Evolutionary conservation across 1,140 invertebrate species (phyloP).

Genomic region (Neodiprion lecontei): DNA sequence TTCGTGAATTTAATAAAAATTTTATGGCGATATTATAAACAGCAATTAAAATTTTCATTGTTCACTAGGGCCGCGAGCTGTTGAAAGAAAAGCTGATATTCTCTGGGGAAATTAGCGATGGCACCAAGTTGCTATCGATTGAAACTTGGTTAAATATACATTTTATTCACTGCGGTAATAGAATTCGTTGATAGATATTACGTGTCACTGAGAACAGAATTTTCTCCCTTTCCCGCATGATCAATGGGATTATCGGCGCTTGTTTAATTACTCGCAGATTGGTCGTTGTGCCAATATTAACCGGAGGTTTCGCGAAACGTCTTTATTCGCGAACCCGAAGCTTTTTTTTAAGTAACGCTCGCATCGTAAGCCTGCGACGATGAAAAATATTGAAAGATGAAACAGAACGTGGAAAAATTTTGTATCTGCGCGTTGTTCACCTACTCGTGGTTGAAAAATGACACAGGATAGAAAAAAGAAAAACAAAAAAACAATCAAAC

Average conservation of each 20-base stretch:
- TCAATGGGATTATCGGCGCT: neutral
- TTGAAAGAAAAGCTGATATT: neutral
- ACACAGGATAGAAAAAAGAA: no score
- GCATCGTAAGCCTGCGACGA: neutral
- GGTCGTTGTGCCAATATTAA: no score
- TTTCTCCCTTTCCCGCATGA: neutral
- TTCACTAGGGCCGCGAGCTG: neutral
- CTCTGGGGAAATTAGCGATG: neutral
- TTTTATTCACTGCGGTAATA: neutral
- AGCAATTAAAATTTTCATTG: conserved; percentile 2
- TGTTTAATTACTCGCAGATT: neutral
- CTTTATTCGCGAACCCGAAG: neutral
- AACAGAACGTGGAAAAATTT: no score
- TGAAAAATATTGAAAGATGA: no score
- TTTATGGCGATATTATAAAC: neutral
- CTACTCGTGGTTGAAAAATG: no score
- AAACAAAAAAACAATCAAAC: no score
- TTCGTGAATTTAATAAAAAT: neutral
- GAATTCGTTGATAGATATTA: neutral
- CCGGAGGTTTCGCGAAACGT: no score
- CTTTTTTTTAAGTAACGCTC: neutral
- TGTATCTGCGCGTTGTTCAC: no score
- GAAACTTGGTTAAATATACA: neutral
- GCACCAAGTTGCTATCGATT: neutral
- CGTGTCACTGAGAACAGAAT: neutral